These are phyloP conservation scores for Neotragus pygmaeus DNA, from an alignment of 2,113 vertebrate species.

Conservation along the genomic window DNA sequence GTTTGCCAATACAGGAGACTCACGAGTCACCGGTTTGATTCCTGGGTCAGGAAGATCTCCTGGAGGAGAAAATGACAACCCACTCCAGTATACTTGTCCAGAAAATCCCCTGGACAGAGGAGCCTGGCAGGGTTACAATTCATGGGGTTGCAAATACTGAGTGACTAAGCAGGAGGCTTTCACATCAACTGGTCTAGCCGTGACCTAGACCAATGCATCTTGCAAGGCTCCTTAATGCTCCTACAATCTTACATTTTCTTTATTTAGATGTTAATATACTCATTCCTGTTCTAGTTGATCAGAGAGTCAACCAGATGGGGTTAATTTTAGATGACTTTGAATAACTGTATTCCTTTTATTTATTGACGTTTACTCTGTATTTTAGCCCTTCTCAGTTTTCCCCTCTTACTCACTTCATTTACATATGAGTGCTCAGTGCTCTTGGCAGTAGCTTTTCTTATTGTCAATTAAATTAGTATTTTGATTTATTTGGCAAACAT, in stretches of 20 bases:
- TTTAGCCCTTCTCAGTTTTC: too few species aligned
- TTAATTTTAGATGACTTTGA: background rate
- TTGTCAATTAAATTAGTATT: background rate
- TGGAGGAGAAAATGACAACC: background rate
- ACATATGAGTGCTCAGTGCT: background rate
- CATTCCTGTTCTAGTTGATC: background rate
- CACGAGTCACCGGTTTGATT: background rate
- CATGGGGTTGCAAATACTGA: background rate
- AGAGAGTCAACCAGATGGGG: background rate
- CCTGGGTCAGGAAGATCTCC: background rate
- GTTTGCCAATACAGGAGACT: background rate
- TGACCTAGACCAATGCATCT: background rate
- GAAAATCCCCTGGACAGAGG: background rate
- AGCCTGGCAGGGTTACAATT: background rate
- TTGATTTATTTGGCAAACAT: background rate
- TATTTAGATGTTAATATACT: background rate
- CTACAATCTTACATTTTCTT: background rate
- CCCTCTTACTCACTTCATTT: background rate
- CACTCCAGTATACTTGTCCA: background rate
- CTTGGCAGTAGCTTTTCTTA: background rate
- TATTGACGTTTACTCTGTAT: background rate
- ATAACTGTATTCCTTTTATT: background rate
- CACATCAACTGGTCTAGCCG: background rate
- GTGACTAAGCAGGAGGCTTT: background rate
- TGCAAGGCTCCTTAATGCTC: background rate